Conservation (phyloP, 1,140 invertebrate species). For the Magallana gigas region DNA sequence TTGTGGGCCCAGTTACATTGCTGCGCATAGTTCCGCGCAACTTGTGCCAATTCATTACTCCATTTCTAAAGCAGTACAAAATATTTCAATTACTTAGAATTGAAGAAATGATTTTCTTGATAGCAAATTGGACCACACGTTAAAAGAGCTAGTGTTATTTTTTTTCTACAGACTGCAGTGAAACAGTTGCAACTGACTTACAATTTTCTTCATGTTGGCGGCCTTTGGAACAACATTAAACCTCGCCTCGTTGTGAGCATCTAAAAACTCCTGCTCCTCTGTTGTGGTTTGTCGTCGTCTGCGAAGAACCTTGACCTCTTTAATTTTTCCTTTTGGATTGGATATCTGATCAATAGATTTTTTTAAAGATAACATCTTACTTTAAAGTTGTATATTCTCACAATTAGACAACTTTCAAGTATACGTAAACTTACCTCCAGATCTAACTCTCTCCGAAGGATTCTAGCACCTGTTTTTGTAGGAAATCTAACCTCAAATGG, state of each 20-base stretch:
- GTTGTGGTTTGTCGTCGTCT: not conserved
- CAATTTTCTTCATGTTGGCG: constrained; percentile 23
- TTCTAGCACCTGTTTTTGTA: not conserved
- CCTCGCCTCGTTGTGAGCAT: constrained; percentile 7
- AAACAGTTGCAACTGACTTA: not conserved
- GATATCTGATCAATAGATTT: not conserved
- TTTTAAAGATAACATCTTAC: too few species aligned
- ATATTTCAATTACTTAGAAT: too few species aligned
- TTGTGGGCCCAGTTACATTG: constrained; percentile 54
- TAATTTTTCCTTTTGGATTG: not conserved
- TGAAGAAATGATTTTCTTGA: too few species aligned
- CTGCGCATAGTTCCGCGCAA: constrained; percentile 51
- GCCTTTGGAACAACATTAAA: not conserved
- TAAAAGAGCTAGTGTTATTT: too few species aligned
- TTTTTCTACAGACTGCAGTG: too few species aligned
- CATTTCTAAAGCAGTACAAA: constrained; percentile 34
- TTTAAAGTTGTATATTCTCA: too few species aligned
- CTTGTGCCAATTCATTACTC: constrained; percentile 47
- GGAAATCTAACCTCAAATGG: not conserved
- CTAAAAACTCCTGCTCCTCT: constrained; percentile 2
- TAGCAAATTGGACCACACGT: too few species aligned
- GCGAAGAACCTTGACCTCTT: not conserved
- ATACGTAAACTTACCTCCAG: not conserved
- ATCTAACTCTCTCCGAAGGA: not conserved
- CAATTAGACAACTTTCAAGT: too few species aligned